Conservation (phyloP, 2,113 vertebrate genomes). For the Ascaphus truei region DNA sequence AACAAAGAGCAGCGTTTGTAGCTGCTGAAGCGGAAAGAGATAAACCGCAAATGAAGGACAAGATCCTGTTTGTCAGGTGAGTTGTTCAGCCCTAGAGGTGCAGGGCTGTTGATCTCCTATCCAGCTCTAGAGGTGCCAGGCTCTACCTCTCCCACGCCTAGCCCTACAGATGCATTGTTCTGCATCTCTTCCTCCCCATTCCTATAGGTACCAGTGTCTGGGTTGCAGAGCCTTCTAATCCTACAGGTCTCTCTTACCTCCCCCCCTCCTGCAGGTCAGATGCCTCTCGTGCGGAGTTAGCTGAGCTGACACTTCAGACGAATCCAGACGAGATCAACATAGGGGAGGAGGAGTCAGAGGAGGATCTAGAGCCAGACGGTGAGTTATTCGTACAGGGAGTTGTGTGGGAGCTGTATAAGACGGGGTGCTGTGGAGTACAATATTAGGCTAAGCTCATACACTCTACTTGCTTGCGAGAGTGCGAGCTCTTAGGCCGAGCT, state of each 20-base stretch:
- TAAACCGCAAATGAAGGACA: slow-evolving; percentile 80
- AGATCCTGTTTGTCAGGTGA: slow-evolving; percentile 88
- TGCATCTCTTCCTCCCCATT: too few species aligned
- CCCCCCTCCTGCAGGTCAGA: slow-evolving; percentile 66
- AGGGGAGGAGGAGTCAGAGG: slow-evolving; percentile 72
- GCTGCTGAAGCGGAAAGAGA: slow-evolving; percentile 79
- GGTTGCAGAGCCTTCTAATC: too few species aligned
- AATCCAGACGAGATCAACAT: slow-evolving; percentile 91
- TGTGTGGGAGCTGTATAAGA: neutral
- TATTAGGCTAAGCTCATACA: too few species aligned
- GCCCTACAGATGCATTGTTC: too few species aligned
- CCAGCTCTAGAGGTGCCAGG: too few species aligned
- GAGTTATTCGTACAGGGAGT: slow-evolving; percentile 28
- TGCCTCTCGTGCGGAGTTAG: slow-evolving; percentile 79
- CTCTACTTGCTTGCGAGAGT: neutral
- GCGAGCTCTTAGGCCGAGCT: too few species aligned
- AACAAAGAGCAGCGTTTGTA: slow-evolving; percentile 82
- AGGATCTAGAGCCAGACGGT: slow-evolving; percentile 79
- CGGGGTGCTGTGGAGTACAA: too few species aligned
- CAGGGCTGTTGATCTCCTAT: too few species aligned
- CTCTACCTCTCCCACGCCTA: too few species aligned
- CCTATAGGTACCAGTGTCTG: too few species aligned
- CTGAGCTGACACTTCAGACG: slow-evolving; percentile 77
- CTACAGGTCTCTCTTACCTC: neutral
- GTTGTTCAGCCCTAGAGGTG: too few species aligned